Base-by-base conservation (phyloP, 2,888 invertebrate species). In the Sclerodermus sp. region DNA sequence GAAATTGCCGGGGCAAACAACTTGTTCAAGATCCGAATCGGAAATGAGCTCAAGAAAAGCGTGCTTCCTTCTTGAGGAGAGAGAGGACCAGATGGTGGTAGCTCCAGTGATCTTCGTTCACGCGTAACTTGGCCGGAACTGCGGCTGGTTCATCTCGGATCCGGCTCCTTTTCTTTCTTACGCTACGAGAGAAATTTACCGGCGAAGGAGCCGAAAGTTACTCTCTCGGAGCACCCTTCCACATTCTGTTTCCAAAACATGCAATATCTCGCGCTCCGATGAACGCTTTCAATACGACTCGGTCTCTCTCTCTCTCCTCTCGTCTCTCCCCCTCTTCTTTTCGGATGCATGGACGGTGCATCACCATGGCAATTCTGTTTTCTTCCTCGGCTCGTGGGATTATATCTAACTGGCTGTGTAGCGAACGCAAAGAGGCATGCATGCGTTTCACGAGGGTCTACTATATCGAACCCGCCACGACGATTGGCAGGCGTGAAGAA, bases 401-500 rank as follows among this genome's bases (percentile, higher is more conserved):
- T 48, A 49, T 42, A 44, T 49, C 32, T 37, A 2, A 16, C 32
- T n/a, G 3, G 10, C 23, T 23, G 18, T 18, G 30, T 34, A 31
- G 30, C 37, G 18, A 40, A 42, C 30, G 12, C 18, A 17, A 10
- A 18, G n/a, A 31, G 40, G 34, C 13, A 34, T 43, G n/a, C 16
- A 43, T 17, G 18, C 10, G 30, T 23, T 23, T 5, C 23, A 23
- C 23, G 29, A 45, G 45, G 30, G 39, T 37, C 29, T 16, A 12
- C 45, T 47, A 12, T 32, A 9, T n/a, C 12, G 29, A 13, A 14
- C 39, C 14, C 12, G 15, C 14, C 49, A 42, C 13, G 32, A 17
- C 64, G 70, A 72, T 68, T 72, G 72, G 66, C 71, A 71, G 70
- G 66, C 73, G 70, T 72, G 70, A 67, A 70, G 60, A 71, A 73